phyloP scores from a whole-genome alignment of 2,113 vertebrate species.

The Lasiurus borealis region DNA sequence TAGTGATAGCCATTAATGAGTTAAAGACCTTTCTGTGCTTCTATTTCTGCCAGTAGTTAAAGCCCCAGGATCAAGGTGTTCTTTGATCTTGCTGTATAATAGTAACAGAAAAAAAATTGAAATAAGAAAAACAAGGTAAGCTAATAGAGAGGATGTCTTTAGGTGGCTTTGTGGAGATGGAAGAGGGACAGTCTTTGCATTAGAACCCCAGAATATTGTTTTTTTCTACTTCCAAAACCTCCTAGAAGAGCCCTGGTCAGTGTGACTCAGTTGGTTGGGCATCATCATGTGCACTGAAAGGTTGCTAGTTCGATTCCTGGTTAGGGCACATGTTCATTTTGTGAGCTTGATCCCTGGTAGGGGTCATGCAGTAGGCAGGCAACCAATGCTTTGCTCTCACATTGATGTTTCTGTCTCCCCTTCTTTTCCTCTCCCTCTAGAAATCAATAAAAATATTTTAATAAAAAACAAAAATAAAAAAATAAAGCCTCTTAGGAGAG shows the following conservation, averaged over 20 bases:
- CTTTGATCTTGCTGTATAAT: slow-evolving; percentile 29
- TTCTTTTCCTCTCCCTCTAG: too few species aligned
- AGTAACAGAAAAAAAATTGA: neutral
- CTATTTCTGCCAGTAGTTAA: neutral
- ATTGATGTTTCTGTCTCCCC: too few species aligned
- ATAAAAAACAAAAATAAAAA: too few species aligned
- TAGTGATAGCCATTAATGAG: neutral
- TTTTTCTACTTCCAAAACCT: neutral
- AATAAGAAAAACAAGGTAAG: neutral
- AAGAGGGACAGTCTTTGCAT: neutral
- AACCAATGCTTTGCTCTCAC: too few species aligned
- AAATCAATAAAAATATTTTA: too few species aligned
- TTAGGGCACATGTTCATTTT: too few species aligned
- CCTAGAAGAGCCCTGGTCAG: too few species aligned
- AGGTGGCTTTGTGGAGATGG: neutral
- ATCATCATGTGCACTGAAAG: too few species aligned
- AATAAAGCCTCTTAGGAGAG: neutral
- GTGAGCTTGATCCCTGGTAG: too few species aligned
- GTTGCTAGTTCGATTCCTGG: too few species aligned
- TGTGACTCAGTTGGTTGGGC: too few species aligned
- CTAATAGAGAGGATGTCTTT: neutral
- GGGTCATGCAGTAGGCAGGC: too few species aligned
- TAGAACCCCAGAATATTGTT: neutral
- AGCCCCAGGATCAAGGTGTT: neutral
- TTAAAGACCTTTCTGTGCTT: neutral